Percentiles rank a stretch among this genome's conserved stretches.
These are phyloP conservation scores for Sycophila sp. DNA, from an alignment of 1,140 invertebrate species.

Conservation along the genomic window DNA sequence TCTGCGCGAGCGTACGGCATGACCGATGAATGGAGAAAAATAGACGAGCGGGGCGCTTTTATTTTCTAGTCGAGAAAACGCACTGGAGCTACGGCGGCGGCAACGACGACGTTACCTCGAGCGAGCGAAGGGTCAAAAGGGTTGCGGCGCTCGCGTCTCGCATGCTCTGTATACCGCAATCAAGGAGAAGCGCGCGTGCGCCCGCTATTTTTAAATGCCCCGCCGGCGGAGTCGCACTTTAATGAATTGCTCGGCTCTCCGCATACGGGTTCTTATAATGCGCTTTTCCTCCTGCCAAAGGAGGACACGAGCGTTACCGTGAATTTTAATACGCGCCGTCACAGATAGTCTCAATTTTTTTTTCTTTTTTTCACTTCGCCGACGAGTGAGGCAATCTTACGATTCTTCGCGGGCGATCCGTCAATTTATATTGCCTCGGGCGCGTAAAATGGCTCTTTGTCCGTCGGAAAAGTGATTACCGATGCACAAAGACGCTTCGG, in stretches of 20 bases:
- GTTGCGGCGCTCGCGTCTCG: neutral
- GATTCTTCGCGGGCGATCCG: too few relatives aligned
- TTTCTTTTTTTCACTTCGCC: too few relatives aligned
- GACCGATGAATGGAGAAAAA: constrained; percentile 11
- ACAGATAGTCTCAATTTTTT: too few relatives aligned
- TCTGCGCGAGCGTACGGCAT: constrained; percentile 13
- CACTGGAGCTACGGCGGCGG: too few relatives aligned
- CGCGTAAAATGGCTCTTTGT: constrained; percentile 30
- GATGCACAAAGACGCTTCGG: neutral
- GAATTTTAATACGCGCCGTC: too few relatives aligned
- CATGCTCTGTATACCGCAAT: neutral
- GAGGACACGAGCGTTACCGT: neutral
- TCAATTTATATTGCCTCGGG: too few relatives aligned
- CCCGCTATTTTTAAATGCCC: neutral
- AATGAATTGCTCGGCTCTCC: neutral
- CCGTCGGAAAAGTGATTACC: neutral
- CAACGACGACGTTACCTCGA: neutral
- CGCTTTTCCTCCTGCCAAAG: neutral
- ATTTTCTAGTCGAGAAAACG: neutral
- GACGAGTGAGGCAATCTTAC: too few relatives aligned
- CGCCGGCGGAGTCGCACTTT: neutral
- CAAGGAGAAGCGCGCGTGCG: neutral
- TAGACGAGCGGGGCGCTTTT: constrained; percentile 6
- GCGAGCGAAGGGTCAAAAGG: neutral
- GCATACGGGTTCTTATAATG: neutral